A percentile compares a stretch with the other conserved stretches of the same genome.
phyloP scores from a whole-genome alignment of 2,888 invertebrate genomes.

The Synanthedon vespiformis region DNA sequence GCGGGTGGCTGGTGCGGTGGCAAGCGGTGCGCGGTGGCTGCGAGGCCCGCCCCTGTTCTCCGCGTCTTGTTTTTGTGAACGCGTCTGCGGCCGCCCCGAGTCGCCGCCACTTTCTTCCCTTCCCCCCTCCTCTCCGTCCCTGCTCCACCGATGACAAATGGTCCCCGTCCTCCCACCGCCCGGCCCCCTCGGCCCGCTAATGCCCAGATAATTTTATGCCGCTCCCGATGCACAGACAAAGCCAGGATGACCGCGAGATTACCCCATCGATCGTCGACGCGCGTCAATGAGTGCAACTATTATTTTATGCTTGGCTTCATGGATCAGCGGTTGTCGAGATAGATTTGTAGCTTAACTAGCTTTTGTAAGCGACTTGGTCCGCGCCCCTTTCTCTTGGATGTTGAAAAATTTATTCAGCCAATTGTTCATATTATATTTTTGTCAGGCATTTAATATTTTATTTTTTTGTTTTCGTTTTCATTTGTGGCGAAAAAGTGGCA shows the following conservation, averaged over 20 bases:
- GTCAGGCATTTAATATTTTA: no score
- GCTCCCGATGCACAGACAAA: constrained; percentile 36
- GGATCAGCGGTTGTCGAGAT: constrained; percentile 40
- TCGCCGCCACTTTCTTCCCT: constrained; percentile 51
- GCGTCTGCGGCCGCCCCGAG: constrained; percentile 60
- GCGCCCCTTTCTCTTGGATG: no score
- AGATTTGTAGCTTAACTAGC: constrained; percentile 38
- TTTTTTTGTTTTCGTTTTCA: no score
- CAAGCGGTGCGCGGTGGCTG: constrained; percentile 34
- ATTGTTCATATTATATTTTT: no score
- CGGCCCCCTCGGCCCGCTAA: constrained; percentile 41
- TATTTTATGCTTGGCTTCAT: constrained; percentile 51
- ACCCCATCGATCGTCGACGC: constrained; percentile 52
- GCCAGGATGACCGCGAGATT: constrained; percentile 56
- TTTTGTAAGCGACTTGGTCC: constrained; percentile 35
- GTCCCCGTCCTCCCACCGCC: constrained; percentile 53
- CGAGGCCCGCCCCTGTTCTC: constrained; percentile 50
- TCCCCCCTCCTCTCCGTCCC: constrained; percentile 29
- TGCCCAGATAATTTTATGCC: constrained; percentile 66
- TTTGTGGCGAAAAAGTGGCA: no score
- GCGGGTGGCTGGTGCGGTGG: constrained; percentile 34
- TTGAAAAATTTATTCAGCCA: no score
- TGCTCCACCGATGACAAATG: constrained; percentile 66
- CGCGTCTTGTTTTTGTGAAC: constrained; percentile 65
- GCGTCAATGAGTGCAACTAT: constrained; percentile 55